phyloP scores from a whole-genome alignment of 2,113 vertebrate species.

The Oreochromis niloticus region DNA sequence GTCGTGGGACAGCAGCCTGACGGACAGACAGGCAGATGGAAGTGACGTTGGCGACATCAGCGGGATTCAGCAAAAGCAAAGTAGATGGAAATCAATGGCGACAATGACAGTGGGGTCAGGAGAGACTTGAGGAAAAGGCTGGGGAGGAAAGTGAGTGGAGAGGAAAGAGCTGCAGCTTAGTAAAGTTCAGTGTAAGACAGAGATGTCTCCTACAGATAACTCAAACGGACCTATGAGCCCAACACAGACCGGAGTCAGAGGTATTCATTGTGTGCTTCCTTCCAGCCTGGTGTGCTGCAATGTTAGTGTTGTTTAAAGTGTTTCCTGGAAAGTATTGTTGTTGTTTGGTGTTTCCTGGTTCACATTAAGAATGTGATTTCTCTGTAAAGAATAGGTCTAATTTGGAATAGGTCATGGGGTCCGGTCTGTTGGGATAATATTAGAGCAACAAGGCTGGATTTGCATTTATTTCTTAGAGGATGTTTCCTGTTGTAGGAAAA shows the following conservation, averaged over 20 bases:
- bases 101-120: conserved; percentile 17
- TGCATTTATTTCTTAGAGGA: not conserved
- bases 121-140: not conserved
- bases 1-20: not conserved
- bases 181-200: not conserved
- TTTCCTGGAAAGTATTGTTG: conserved; percentile 13
- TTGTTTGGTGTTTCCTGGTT: not conserved
- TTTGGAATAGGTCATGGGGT: not conserved
- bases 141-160: not conserved
- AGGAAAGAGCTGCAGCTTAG: not conserved
- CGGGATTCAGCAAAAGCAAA: conserved; percentile 20
- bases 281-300: not conserved
- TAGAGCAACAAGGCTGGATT: not conserved
- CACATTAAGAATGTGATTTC: not conserved
- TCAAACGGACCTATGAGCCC: not conserved
- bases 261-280: not conserved
- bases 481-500: not conserved
- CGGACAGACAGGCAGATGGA: conserved; percentile 24
- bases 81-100: conserved; percentile 41
- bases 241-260: conserved; percentile 7
- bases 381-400: not conserved
- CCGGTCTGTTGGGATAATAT: not conserved
- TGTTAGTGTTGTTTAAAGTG: not conserved
- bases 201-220: conserved; percentile 40
- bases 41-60: conserved; percentile 36